Evolutionary conservation across 1,140 invertebrate species (phyloP), one percentile per base, ranked within the genome.

Genomic region (Anastrepha obliqua): DNA sequence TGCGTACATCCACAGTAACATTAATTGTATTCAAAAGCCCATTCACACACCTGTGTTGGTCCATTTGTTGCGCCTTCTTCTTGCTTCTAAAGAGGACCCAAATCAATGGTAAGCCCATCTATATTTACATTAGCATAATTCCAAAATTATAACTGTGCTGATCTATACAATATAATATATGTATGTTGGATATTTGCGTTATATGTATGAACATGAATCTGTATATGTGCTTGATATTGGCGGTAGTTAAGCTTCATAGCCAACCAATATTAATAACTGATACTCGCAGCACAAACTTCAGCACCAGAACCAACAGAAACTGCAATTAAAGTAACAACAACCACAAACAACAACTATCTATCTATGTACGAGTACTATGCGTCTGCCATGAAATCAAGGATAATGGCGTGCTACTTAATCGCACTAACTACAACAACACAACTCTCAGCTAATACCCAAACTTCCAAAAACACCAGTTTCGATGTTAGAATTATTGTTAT

Each of bases 81-180:
- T 13, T 39, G 8, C 65, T 67, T 44, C 42, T n/a, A 13, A 47
- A 44, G 17, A 74, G 29, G 11, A 15, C 67, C 67, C 67, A 74
- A 74, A 44, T 74, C 67, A 44, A 44, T 74, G 3, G 67, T 74
- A 44, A 74, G 42, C 67, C 39, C 67, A 74, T 74, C 67, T 47
- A 74, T 42, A 74, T 42, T 74, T 74, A 44, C 67, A 74, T 74
- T 74, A 74, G 44, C 67, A 74, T 74, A 74, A 74, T 74, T 44
- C 44, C 42, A 47, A 74, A 74, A 47, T 74, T 44, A 74, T 8
- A 39, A 20, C 64, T 6, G 6, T 55, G 11, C 51, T 55, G 29
- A 29, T 29, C 29, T 29, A 29, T 29, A 29, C 29, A 29, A 29
- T 29, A 29, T 29, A 29, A 29, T 29, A 29, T 29, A 29, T 29